Conservation (phyloP, 2,113 vertebrate genomes). For the Ardeotis arabs region DNA sequence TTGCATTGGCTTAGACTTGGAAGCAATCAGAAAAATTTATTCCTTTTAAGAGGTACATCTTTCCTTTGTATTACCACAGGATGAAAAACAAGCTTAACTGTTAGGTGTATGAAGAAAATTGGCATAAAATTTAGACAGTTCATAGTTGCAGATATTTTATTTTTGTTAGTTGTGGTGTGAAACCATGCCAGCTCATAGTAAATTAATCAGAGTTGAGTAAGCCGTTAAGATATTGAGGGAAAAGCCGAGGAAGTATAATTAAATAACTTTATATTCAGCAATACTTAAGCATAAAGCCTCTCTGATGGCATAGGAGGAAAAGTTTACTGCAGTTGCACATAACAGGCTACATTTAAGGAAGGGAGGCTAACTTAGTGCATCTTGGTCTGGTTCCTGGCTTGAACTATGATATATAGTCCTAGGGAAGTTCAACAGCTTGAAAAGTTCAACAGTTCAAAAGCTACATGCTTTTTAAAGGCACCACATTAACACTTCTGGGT, state of each 20-base stretch:
- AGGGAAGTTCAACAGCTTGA: neutral
- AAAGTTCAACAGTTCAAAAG: neutral
- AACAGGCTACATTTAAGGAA: neutral
- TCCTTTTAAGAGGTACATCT: neutral
- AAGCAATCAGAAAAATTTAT: neutral
- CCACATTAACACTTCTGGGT: fast-evolving
- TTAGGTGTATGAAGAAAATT: neutral
- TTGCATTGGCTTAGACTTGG: neutral
- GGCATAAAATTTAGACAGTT: neutral
- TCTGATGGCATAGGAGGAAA: neutral
- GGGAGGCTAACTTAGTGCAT: neutral
- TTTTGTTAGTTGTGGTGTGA: neutral
- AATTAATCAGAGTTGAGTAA: neutral
- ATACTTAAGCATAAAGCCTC: neutral
- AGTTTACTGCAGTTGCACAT: neutral
- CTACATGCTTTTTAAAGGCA: neutral
- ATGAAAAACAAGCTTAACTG: neutral
- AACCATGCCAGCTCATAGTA: neutral
- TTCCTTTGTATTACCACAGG: neutral
- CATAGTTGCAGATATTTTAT: neutral
- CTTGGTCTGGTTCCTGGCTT: neutral
- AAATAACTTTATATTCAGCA: neutral
- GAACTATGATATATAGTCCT: neutral
- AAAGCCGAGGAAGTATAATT: neutral
- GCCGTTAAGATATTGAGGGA: neutral